Percentiles rank a stretch among this genome's conserved stretches.
These are phyloP conservation scores for Melitaea cinxia DNA, from an alignment of 1,140 invertebrate species.

Conservation along the genomic window DNA sequence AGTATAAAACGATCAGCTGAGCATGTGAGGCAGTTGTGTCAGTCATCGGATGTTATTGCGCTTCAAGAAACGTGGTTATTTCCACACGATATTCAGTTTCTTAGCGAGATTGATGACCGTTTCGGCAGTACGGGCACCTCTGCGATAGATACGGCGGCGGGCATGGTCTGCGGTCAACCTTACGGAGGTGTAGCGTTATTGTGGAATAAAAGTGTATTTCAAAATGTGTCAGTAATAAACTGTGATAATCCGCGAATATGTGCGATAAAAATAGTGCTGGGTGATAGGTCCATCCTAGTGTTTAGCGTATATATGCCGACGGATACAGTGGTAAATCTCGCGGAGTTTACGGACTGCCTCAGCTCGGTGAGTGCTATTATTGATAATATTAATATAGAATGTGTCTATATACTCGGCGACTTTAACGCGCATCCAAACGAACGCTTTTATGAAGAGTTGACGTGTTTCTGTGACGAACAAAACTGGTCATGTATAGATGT, in stretches of 20 bases:
- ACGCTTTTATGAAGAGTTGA: no score
- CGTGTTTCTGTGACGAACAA: no score
- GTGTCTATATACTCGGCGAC: constrained; percentile 23
- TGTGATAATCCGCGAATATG: constrained; percentile 16
- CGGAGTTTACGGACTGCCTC: constrained; percentile 21
- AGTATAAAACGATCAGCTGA: constrained; percentile 6
- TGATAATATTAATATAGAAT: neutral
- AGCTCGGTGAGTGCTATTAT: constrained; percentile 23
- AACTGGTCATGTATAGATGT: no score
- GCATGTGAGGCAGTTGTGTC: constrained; percentile 6
- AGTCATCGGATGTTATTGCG: neutral
- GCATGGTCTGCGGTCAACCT: constrained; percentile 18
- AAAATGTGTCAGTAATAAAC: constrained; percentile 19
- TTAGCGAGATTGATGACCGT: constrained; percentile 21
- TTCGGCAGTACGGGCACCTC: constrained; percentile 31
- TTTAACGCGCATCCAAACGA: no score
- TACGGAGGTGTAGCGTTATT: constrained; percentile 31
- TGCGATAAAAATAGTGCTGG: constrained; percentile 4
- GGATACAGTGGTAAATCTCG: neutral
- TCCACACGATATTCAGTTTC: constrained; percentile 29
- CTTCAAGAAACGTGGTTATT: constrained; percentile 33
- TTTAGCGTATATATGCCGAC: constrained; percentile 21
- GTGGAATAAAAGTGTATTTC: constrained; percentile 29
- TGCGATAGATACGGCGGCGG: constrained; percentile 22
- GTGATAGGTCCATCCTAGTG: constrained; percentile 1